phyloP scores from a whole-genome alignment of 2,797 vertebrate genomes.

The Protosalanx chinensis region DNA sequence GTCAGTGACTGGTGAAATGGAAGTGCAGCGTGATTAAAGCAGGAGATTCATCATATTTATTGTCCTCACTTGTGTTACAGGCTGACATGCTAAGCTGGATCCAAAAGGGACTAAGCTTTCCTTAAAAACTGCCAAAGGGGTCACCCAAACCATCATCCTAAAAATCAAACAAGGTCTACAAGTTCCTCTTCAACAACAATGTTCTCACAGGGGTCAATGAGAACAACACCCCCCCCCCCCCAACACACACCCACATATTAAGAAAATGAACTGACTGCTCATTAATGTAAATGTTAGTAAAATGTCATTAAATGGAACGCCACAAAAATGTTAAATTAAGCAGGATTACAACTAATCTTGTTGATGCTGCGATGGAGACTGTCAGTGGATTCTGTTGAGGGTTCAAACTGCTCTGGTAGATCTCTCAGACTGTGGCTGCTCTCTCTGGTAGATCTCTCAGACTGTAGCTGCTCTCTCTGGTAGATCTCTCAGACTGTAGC shows the following conservation, averaged over 20 bases:
- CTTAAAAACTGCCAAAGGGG: slow-evolving; percentile 19
- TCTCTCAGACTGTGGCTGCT: background rate
- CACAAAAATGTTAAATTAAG: background rate
- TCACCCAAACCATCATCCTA: background rate
- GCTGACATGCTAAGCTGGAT: slow-evolving; percentile 52
- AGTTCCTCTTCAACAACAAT: background rate
- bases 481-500: no score
- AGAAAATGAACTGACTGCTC: background rate
- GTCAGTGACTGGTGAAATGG: slow-evolving; percentile 78
- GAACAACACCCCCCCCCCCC: background rate
- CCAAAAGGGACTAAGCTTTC: slow-evolving; percentile 29
- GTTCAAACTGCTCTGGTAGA: slow-evolving; percentile 4
- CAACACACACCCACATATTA: background rate
- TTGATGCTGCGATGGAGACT: slow-evolving; percentile 18
- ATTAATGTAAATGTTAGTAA: background rate
- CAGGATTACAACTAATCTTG: background rate
- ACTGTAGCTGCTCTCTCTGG: no score
- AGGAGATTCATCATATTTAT: slow-evolving; percentile 82
- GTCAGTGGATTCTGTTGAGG: slow-evolving; percentile 4
- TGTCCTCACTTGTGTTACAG: slow-evolving; percentile 72
- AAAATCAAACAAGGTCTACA: background rate
- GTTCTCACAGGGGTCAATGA: background rate
- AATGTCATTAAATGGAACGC: background rate
- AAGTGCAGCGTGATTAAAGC: slow-evolving; percentile 77
- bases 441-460: no score